Conservation (phyloP, 2,888 invertebrate genomes). For the Melieria crassipennis region DNA sequence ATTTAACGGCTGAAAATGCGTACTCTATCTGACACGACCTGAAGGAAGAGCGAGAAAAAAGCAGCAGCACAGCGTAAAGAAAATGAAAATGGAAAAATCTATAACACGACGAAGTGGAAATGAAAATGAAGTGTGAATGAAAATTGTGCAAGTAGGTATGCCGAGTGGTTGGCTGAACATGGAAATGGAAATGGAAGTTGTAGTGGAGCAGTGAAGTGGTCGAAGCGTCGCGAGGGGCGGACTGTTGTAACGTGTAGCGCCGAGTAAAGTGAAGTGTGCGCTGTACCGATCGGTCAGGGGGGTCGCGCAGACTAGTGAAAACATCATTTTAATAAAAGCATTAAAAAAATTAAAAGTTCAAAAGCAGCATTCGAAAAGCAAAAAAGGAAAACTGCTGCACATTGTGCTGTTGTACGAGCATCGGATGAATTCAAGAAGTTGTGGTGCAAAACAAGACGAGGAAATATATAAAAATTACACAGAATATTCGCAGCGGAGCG, state of each 20-base stretch:
- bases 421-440: background rate
- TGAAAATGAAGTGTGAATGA: constrained; percentile 36
- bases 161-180: background rate
- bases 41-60: background rate
- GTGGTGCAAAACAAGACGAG: background rate
- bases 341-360: background rate
- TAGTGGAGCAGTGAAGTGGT: constrained; percentile 4
- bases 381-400: background rate
- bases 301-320: constrained; percentile 6
- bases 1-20: background rate
- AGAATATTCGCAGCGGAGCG: background rate
- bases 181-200: background rate
- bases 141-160: constrained; percentile 35
- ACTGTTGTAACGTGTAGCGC: background rate
- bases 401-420: background rate
- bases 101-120: constrained; percentile 32
- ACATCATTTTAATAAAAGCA: constrained; percentile 3
- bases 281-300: background rate
- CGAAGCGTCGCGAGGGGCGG: background rate
- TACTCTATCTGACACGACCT: background rate
- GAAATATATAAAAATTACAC: constrained; percentile 7
- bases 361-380: background rate
- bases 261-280: background rate
- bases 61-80: background rate
- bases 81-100: constrained; percentile 40